Conservation (phyloP, 1,140 invertebrate genomes). For the Stratiolaelaps scimitus region DNA sequence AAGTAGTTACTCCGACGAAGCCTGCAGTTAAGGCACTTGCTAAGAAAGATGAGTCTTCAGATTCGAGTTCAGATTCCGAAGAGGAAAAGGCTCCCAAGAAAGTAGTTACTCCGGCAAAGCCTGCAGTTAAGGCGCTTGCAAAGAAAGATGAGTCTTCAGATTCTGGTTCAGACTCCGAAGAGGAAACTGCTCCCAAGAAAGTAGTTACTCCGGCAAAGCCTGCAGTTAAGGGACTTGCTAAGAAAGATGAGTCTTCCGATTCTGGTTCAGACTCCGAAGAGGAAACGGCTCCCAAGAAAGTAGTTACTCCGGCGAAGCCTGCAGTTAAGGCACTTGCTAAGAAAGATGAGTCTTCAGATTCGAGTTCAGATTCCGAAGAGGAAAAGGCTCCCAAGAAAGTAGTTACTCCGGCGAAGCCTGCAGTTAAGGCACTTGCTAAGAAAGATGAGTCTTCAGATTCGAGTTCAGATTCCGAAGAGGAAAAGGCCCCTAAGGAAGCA, state of each 20-base stretch:
- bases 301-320: constrained; percentile 29
- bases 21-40: no score
- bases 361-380: constrained; percentile 15
- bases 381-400: constrained; percentile 25
- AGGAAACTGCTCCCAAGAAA: constrained; percentile 28
- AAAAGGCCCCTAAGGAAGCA: no score
- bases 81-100: constrained; percentile 34
- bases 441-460: neutral
- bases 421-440: neutral
- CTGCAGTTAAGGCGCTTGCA: neutral
- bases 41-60: constrained; percentile 29
- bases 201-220: constrained; percentile 14
- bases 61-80: constrained; percentile 33
- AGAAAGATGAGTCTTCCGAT: constrained; percentile 25
- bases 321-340: constrained; percentile 31
- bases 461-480: neutral
- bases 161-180: neutral
- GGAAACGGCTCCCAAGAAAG: constrained; percentile 27
- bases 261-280: constrained; percentile 26
- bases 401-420: constrained; percentile 4
- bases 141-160: constrained; percentile 25
- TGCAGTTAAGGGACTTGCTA: neutral
- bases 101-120: constrained; percentile 25
- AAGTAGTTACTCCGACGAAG: no score
- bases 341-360: constrained; percentile 28